Conservation (phyloP, 2,888 invertebrate species). For the Nymphalis urticae region DNA sequence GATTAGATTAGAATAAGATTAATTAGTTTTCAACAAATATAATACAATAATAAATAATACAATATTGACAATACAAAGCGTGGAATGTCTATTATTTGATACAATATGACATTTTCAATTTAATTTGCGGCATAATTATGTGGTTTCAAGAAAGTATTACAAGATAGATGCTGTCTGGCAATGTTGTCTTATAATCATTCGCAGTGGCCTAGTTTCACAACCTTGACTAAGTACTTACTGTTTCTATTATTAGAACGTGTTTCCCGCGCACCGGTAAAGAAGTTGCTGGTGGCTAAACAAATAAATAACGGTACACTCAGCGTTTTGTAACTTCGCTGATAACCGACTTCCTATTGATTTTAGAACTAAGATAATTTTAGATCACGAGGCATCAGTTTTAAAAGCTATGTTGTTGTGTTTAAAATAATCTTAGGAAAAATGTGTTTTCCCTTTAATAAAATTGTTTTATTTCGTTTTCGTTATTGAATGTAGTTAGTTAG, state of each 20-base stretch:
- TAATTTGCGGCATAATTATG: not conserved
- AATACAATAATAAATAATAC: too few relatives aligned
- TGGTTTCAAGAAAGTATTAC: constrained; percentile 15
- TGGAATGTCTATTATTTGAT: not conserved
- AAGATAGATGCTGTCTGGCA: constrained; percentile 39
- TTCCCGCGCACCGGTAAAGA: constrained; percentile 56
- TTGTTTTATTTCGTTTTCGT: not conserved
- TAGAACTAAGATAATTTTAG: not conserved
- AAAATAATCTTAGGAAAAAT: not conserved
- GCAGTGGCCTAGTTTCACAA: constrained; percentile 70
- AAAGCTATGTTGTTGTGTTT: not conserved
- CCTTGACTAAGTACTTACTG: constrained; percentile 68
- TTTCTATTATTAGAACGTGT: constrained; percentile 68
- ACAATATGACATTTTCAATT: constrained; percentile 1
- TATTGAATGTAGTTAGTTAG: not conserved
- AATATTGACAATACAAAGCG: too few relatives aligned
- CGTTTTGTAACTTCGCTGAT: constrained; percentile 28
- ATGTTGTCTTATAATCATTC: constrained; percentile 50
- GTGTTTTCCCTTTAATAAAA: not conserved
- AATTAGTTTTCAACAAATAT: too few relatives aligned
- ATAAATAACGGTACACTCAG: constrained; percentile 33
- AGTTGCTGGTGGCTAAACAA: constrained; percentile 42
- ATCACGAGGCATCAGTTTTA: not conserved
- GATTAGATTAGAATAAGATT: too few relatives aligned
- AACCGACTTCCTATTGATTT: constrained; percentile 19